phyloP scores from a whole-genome alignment of 2,888 invertebrate species.

The Malacosoma neustria region DNA sequence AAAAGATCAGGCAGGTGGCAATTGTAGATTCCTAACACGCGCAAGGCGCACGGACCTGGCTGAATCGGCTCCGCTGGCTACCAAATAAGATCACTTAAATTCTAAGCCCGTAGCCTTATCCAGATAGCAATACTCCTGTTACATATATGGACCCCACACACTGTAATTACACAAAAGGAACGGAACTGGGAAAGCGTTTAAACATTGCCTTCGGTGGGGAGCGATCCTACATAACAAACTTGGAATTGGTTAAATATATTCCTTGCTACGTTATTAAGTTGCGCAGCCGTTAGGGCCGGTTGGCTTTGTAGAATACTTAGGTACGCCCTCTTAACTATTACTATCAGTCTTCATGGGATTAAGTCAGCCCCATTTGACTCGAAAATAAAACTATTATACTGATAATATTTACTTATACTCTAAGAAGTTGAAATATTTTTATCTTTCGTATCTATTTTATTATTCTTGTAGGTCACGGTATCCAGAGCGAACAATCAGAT shows the following conservation, averaged over 20 bases:
- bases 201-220: conserved; percentile 37
- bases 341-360: not conserved
- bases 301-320: conserved; percentile 15
- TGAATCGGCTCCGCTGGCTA: conserved; percentile 46
- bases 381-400: not conserved
- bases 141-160: conserved; percentile 50
- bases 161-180: conserved; percentile 67
- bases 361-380: conserved; percentile 1
- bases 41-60: conserved; percentile 36
- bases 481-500: conserved; percentile 43
- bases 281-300: conserved; percentile 23
- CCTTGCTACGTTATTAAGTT: conserved; percentile 30
- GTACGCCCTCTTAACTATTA: conserved; percentile 10
- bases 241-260: conserved; percentile 33
- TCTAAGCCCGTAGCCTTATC: conserved; percentile 54
- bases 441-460: not conserved
- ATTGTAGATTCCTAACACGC: conserved; percentile 59
- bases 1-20: conserved; percentile 44
- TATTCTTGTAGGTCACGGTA: conserved; percentile 19
- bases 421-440: not conserved
- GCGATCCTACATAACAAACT: conserved; percentile 30
- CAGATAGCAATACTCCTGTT: conserved; percentile 54
- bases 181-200: conserved; percentile 42
- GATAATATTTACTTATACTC: not conserved
- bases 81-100: conserved; percentile 71